Evolutionary conservation across 1,140 invertebrate species (phyloP), one percentile per base, ranked within the genome.

Genomic region (Triops cancriformis): DNA sequence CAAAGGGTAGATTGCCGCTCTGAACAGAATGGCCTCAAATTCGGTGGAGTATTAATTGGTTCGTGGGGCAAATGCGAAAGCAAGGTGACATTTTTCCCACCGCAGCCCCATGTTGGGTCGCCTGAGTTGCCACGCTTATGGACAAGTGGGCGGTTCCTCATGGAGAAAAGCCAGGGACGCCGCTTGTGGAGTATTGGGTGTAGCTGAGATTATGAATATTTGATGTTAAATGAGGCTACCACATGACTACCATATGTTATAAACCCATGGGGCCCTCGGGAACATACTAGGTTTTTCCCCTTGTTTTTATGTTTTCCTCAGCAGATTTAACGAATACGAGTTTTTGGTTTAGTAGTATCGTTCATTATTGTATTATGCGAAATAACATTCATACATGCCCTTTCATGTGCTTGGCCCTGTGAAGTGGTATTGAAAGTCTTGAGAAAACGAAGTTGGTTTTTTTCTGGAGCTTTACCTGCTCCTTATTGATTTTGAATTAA

Each of bases 41-140:
- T n/a, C 23, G 2, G 14, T 23, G n/a, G 14, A 23, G 18, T 1
- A 64, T 64, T 64, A 64, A 64, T 64, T 64, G 51, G 51, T 5
- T 64, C 51, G 18, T 23, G 18, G 18, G 18, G 51, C 7, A 64
- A 64, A 64, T 64, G 51, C 51, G 51, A 64, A 64, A 64, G 51
- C 51, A 64, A 64, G 51, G 51, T 64, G 51, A 64, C 51, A 23
- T 64, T 64, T 64, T 64, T 64, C 51, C 51, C 51, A 64, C 51
- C 23, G 51, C 14, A 64, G 18, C 18, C 51, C 51, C 51, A 64
- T 64, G 51, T 64, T 64, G 51, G 51, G 45, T 51, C n/a, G 45
- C 12, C 45, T 23, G 51, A 64, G 51, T 64, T 64, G 51, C 18
- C 51, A 14, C 51, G 51, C 23, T 64, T 18, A 64, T 64, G 23